Base-by-base conservation (phyloP, 2,797 vertebrate species). In the Chaunax sp. region DNA sequence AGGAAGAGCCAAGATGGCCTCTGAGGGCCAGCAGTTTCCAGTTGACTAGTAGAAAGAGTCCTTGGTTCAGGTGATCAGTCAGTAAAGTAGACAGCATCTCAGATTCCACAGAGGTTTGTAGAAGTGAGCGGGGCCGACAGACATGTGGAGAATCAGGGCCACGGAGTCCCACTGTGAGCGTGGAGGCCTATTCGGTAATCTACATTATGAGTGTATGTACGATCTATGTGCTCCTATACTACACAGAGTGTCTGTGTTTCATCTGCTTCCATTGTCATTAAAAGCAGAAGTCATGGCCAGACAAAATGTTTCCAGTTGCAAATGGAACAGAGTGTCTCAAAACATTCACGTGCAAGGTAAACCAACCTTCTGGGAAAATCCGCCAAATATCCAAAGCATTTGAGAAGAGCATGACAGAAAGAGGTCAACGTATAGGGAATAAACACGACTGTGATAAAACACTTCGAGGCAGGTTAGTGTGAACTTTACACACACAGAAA, bases 41-140 rank as follows among this genome's bases (percentile, higher is more conserved):
- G 61, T 22, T 13, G 40, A 62, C 38, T 49, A 38, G 47, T 26
- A 59, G 44, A 46, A 67, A 64, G 52, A 67, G 73, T 19, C 61
- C 64, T 77, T 68, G 77, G 67, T 52, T 74, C 67, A 76, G 50
- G 72, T 62, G 64, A 79, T 83, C 59, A 73, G 50, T 84, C 77
- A 72, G 77, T 78, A 70, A 78, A 49, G 70, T 10, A 25, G 70
- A 74, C 59, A 69, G 69, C 67, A 78, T 64, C 64, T 80, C 58
- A 81, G 63, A 87, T 81, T 87, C 70, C 66, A 78, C 80, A 74
- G 80, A 81, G 53, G 45, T 52, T 67, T 67, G 64, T 14, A 54
- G 66, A 16, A 26, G 50, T 50, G 40, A 62, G 47, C 23, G 25
- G 28, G 10, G 40, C 18, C 50, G 56, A 72, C 57, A 72, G 67